Base-by-base conservation (phyloP, 2,113 vertebrate genomes). In the Melanotaenia duboulayi region DNA sequence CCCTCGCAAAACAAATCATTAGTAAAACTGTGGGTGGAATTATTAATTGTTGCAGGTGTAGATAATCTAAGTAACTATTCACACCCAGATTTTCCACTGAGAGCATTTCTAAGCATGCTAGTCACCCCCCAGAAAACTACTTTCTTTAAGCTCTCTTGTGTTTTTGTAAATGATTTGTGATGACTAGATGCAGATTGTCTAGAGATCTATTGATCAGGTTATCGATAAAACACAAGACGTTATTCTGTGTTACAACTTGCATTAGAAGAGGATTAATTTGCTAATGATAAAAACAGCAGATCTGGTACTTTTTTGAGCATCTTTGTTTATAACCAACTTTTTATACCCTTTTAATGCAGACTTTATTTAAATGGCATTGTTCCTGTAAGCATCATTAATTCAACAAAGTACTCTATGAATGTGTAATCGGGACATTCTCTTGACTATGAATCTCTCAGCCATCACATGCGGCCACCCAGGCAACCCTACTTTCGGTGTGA, bases 391-490 rank as follows among this genome's bases (percentile, higher is more conserved):
- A 4, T 24, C 51, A 11, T 23, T 7, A 58, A 49, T 70, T 40
- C 0, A 14, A 16, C 65, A 20, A 60, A 10, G 22, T 35, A 4
- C 4, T 57, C 4, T 16, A 4, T 9, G 55, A 40, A n/a, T 66
- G 11, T 63, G 3, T 69, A 19, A 56, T 12, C 4, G n/a, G 39
- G 3, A 17, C 49, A 57, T 52, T 40, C 1, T 51, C 25, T 60
- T 1, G 56, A 7, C 1, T 71, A 55, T 63, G 0, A 23, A 14
- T 66, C 83, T 76, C 50, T 7, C 59, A 99, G 98, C 98, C 7
- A 99, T 98, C 79, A 99, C 97, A 28, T 99, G 98, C 0, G 98
- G 97, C 56, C 98, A 99, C 76, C 98, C 97, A 0, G 98, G 98
- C 48, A 99, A 97, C 74, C 97, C 98, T 1, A 85, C 90, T 64